These are phyloP conservation scores for Raja brachyura DNA, from an alignment of 2,113 vertebrate species.

Conservation along the genomic window DNA sequence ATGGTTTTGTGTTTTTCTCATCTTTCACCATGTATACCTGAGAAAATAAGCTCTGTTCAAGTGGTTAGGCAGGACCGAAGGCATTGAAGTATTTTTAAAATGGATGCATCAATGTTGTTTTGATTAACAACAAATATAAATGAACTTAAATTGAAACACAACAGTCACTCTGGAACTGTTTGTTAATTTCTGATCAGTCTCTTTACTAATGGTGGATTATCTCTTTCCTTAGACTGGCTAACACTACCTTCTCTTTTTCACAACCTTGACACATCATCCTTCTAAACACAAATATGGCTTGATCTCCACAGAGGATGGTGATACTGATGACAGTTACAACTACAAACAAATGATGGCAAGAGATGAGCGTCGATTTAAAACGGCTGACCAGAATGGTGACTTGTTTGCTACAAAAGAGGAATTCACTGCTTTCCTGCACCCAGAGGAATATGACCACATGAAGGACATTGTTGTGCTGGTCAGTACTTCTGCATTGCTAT, in stretches of 20 bases:
- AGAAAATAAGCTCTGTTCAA: neutral
- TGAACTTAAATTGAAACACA: neutral
- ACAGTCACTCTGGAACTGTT: neutral
- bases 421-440: slow-evolving; percentile 83
- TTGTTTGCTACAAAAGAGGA: slow-evolving; percentile 73
- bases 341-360: slow-evolving; percentile 83
- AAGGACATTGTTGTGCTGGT: slow-evolving; percentile 85
- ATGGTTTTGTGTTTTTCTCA: neutral
- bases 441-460: slow-evolving; percentile 87
- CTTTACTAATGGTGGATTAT: neutral
- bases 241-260: neutral
- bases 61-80: neutral
- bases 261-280: too few species aligned
- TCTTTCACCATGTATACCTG: neutral
- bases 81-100: neutral
- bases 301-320: slow-evolving; percentile 67
- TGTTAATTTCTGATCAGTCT: neutral
- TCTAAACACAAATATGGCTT: neutral
- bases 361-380: slow-evolving; percentile 80
- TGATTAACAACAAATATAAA: neutral
- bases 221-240: neutral
- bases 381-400: slow-evolving; percentile 72
- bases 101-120: neutral
- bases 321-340: slow-evolving; percentile 76
- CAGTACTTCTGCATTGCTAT: neutral